These are phyloP conservation scores for Chironomus tepperi DNA, from an alignment of 1,140 invertebrate genomes.

Conservation along the genomic window DNA sequence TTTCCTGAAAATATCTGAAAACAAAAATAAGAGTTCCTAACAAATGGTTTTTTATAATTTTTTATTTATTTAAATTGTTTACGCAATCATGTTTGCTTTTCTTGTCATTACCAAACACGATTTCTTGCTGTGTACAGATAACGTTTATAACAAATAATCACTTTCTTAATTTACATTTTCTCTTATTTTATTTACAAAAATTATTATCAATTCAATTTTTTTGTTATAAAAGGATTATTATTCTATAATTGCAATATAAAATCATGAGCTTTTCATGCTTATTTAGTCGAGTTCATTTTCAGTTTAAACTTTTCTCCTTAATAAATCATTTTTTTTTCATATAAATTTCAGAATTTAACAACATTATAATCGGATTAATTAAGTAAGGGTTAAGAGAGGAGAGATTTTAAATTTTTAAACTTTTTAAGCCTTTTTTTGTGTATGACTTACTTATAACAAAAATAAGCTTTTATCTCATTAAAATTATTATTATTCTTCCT, in stretches of 20 bases:
- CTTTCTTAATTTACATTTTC: neutral
- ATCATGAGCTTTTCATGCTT: neutral
- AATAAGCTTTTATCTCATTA: slow-evolving; percentile 1
- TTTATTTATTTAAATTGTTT: slow-evolving; percentile 10
- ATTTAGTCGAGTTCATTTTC: neutral
- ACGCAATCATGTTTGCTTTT: neutral
- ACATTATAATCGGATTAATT: neutral
- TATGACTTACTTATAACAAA: neutral
- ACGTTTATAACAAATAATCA: slow-evolving; percentile 20
- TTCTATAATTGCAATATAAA: neutral
- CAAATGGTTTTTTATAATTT: neutral
- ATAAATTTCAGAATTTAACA: neutral
- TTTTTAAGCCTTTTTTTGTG: neutral
- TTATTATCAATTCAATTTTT: neutral
- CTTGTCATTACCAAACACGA: slow-evolving; percentile 16
- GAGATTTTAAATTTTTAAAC: neutral
- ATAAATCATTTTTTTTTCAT: neutral
- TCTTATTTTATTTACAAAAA: neutral
- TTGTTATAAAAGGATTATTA: neutral
- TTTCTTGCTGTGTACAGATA: slow-evolving; percentile 12
- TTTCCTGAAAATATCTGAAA: no score
- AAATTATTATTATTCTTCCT: neutral
- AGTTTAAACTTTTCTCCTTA: neutral
- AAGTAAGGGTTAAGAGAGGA: neutral
- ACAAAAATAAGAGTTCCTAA: no score